Evolutionary conservation across 2,888 invertebrate genomes (phyloP), one percentile per base, ranked within the genome.

Genomic region (Leucoma salicis): DNA sequence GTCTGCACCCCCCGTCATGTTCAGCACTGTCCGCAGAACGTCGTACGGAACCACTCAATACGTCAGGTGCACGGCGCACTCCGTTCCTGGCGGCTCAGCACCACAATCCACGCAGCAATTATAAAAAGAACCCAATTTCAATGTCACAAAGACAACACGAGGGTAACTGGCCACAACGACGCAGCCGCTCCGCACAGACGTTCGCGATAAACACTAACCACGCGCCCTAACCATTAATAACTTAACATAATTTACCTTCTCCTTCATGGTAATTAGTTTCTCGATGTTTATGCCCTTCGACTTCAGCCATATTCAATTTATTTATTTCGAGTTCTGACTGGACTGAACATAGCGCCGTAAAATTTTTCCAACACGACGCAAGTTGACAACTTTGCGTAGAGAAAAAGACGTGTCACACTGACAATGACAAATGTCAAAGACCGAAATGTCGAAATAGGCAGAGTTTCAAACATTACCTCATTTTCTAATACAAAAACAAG

Each of bases 61-160:
- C 61, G 64, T 69, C 65, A 68, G 52, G 64, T 66, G 60, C 66
- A 63, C 64, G 64, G 67, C 70, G 57, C 77, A 70, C 76, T 81
- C 62, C 64, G 67, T 62, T 74, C 74, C 78, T 81, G 75, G 74
- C 74, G 65, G 67, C 67, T 72, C 79, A 78, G 79, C 86, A 82
- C 78, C 81, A 80, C 70, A 77, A 82, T 86, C 84, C 86, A 86
- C 78, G 82, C 87, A 88, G 85, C 83, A 86, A 86, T 80, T 87
- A 86, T 84, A 87, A 88, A 87, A 88, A 88, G 86, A 87, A 84
- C 84, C 84, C 82, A 82, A 78, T 79, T 87, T 86, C 88, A 88
- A 88, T 88, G 88, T 88, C 88, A 87, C 83, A 80, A 79, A 77
- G 66, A 80, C 70, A 81, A 82, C 87, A 86, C 85, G 88, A 86